Conservation (phyloP, 2,888 invertebrate genomes). For the Dryococelus australis region DNA sequence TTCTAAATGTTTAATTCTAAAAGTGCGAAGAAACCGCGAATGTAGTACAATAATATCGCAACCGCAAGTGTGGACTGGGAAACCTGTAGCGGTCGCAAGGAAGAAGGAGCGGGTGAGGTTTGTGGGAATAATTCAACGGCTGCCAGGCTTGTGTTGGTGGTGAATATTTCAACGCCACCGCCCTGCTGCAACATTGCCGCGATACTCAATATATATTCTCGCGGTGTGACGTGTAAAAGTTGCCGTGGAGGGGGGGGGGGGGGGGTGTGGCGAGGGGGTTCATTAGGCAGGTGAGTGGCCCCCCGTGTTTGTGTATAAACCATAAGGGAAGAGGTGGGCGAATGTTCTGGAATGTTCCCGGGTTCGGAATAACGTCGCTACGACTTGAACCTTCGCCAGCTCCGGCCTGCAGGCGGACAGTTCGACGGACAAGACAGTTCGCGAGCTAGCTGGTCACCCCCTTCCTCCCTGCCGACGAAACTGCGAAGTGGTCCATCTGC, state of each 20-base stretch:
- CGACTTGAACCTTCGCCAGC: neutral
- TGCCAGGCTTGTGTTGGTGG: too few relatives aligned
- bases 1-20: too few relatives aligned
- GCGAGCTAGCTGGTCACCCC: neutral
- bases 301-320: neutral
- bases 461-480: neutral
- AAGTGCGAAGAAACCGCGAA: too few relatives aligned
- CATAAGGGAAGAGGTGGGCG: slow-evolving; percentile 10
- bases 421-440: slow-evolving; percentile 26
- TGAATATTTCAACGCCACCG: neutral
- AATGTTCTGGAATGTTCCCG: neutral
- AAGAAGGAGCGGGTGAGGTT: too few relatives aligned
- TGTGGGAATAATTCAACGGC: too few relatives aligned
- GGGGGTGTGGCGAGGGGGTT: neutral
- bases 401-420: neutral
- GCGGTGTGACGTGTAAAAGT: neutral
- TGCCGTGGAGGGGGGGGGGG: neutral
- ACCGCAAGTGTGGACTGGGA: too few relatives aligned
- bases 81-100: too few relatives aligned
- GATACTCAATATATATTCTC: neutral
- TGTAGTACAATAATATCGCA: too few relatives aligned
- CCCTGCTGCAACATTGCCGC: neutral
- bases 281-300: neutral
- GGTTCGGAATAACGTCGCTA: neutral
- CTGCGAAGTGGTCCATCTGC: neutral